Evolutionary conservation across 23 tunicate genomes (phyloP), one percentile per base, ranked within the genome.

Genomic region (Phallusia fumigata): DNA sequence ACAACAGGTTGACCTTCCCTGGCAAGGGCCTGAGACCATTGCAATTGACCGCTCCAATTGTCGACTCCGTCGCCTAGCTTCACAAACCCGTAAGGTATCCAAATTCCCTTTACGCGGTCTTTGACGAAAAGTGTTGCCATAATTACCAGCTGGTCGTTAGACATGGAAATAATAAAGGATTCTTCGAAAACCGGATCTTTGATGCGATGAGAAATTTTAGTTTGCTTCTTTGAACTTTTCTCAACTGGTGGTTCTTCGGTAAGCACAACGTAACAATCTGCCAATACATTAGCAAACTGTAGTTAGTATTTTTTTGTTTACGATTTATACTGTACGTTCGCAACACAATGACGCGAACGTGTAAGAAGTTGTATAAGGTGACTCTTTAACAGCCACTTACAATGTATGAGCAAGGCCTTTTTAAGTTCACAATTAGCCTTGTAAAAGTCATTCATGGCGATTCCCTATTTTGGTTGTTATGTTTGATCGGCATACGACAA

Each of bases 121-220:
- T 83, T 88, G 21, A 82, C 76, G 35, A 79, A 93, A 1, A 93
- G 73, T 28, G 97, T 82, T 2, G 93, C 97, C 32, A 84, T 89
- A 64, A 93, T 88, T 33, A 84, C 90, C 33, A 93, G 81, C 31
- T 82, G 86, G 77, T 88, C 97, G 79, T 84, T 81, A 0, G 92
- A 32, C 86, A 87, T 85, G 65, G 89, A 83, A 51, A 93, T 88
- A 15, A 84, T 53, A 74, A 93, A 93, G 0, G 97, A 88, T 72
- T 93, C 79, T 19, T 88, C 76, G 77, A 93, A 93, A 18, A 84
- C 81, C 26, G 97, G 97, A 64, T 93, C 89, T 78, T 88, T 80
- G 40, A 73, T 72, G 31, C 90, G 83, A 36, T 93, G 88, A 10
- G 82, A 86, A 0, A 88, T 85, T 77, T 93, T 90, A 18, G 97